Conservation (phyloP, 1,140 invertebrate genomes). For the Drosophila lowei region DNA sequence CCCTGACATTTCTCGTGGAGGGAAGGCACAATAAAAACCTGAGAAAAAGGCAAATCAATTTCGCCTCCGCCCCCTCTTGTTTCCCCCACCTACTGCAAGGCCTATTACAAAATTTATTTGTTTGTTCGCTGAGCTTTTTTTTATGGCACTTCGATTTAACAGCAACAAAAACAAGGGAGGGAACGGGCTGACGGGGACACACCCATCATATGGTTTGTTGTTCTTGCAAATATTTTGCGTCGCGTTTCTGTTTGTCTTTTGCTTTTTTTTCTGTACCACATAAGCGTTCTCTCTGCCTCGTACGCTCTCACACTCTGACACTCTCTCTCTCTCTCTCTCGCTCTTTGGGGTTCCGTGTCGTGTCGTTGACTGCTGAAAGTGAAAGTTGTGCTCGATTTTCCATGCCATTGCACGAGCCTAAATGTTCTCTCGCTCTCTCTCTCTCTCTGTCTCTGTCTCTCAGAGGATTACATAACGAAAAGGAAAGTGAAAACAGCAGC, state of each 20-base stretch:
- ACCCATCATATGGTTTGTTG: conserved; percentile 67
- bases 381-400: conserved; percentile 72
- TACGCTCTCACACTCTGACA: background rate
- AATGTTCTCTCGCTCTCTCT: conserved; percentile 25
- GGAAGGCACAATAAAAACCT: conserved; percentile 43
- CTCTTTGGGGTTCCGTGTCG: conserved; percentile 8
- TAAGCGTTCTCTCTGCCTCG: conserved; percentile 21
- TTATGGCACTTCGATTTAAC: conserved; percentile 49
- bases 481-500: conserved; percentile 40
- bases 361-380: conserved; percentile 77
- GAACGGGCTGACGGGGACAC: background rate
- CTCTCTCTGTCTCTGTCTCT: conserved; percentile 21
- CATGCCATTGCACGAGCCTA: conserved; percentile 70
- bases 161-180: conserved; percentile 17
- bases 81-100: background rate
- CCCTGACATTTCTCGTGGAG: conserved; percentile 37
- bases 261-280: conserved; percentile 55
- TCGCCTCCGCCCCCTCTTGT: conserved; percentile 18
- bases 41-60: conserved; percentile 62
- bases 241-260: conserved; percentile 46
- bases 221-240: conserved; percentile 49
- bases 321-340: conserved; percentile 8
- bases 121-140: conserved; percentile 53
- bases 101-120: conserved; percentile 61
- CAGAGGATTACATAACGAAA: conserved; percentile 69